Evolutionary conservation across 2,113 vertebrate genomes (phyloP).

Genomic region (Mormyrus lacerda): DNA sequence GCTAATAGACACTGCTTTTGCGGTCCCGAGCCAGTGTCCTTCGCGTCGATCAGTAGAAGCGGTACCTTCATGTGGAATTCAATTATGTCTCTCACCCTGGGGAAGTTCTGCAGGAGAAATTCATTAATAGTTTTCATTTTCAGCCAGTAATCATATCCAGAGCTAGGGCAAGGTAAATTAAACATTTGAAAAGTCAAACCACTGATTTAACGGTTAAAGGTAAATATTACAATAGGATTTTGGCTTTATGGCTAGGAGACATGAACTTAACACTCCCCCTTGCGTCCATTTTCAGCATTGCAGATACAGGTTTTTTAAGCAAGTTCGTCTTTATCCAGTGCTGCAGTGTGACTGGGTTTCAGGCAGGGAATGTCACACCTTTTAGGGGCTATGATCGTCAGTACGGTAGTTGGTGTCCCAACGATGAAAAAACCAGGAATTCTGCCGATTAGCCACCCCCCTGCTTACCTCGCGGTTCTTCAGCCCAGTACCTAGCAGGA

Average conservation of each 20-base stretch:
- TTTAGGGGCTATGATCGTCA: too few relatives aligned
- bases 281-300: not conserved
- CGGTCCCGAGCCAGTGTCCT: constrained; percentile 67
- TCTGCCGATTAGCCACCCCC: not conserved
- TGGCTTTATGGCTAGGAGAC: not conserved
- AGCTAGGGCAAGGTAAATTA: not conserved
- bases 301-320: not conserved
- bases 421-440: not conserved
- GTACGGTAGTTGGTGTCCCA: not conserved
- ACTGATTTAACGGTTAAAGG: not conserved
- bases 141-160: not conserved
- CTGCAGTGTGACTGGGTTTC: not conserved
- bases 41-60: constrained; percentile 87
- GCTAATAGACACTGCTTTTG: constrained; percentile 82
- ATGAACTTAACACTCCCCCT: not conserved
- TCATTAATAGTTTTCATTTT: not conserved
- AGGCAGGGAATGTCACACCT: not conserved
- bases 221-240: not conserved
- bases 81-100: constrained; percentile 75
- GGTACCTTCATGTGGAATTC: constrained; percentile 74
- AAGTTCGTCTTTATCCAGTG: not conserved
- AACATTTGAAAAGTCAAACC: not conserved
- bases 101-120: constrained; percentile 57
- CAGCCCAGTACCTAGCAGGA: constrained; percentile 78
- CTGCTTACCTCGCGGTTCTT: constrained; percentile 78